Percentiles rank a stretch among this genome's conserved stretches.
phyloP scores from a whole-genome alignment of 2,113 vertebrate species.

The Taxidea taxus region DNA sequence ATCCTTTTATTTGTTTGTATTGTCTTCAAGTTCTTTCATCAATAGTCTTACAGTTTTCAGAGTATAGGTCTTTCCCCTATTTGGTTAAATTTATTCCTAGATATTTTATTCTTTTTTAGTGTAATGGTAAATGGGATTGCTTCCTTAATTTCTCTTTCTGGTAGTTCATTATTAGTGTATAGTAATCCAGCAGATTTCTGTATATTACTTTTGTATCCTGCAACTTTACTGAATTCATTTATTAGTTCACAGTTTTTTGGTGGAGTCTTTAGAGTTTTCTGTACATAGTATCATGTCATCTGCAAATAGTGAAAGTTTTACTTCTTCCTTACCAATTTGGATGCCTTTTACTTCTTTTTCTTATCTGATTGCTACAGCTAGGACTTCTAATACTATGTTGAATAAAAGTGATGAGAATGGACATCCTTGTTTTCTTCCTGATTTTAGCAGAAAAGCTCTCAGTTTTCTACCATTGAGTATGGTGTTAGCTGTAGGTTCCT shows the following conservation, averaged over 20 bases:
- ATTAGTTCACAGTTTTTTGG: background rate
- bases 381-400: background rate
- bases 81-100: background rate
- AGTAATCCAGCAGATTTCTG: background rate
- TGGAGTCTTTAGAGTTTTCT: background rate
- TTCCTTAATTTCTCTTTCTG: background rate
- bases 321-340: background rate
- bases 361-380: background rate
- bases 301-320: background rate
- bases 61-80: background rate
- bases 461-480: background rate
- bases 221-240: background rate
- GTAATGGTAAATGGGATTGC: background rate
- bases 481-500: background rate
- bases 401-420: background rate
- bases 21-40: background rate
- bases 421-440: background rate
- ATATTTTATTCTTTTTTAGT: background rate
- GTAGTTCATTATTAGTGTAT: background rate
- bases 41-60: background rate
- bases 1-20: background rate
- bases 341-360: background rate
- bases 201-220: background rate
- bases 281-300: background rate
- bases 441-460: background rate